Percentiles rank a stretch among this genome's conserved stretches.
phyloP scores from a whole-genome alignment of 2,888 invertebrate genomes.

The Euplexia lucipara region DNA sequence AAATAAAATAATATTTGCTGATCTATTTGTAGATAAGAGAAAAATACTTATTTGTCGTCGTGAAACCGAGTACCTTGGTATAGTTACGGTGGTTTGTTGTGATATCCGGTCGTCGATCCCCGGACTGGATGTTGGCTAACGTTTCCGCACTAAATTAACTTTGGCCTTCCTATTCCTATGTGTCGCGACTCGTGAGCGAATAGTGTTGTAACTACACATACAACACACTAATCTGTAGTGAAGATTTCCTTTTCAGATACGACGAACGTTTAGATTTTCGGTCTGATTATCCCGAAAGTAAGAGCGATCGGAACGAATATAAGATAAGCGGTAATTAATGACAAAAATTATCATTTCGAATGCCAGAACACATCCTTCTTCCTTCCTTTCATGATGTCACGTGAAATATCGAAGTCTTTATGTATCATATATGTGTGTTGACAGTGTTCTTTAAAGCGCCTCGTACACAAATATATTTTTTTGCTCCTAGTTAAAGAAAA shows the following conservation, averaged over 20 bases:
- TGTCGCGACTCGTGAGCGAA: conserved; percentile 52
- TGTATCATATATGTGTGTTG: conserved; percentile 7
- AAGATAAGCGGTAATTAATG: conserved; percentile 33
- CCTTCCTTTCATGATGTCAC: not conserved
- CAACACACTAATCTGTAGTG: conserved; percentile 25
- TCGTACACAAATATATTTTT: not conserved
- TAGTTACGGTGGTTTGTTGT: conserved; percentile 60
- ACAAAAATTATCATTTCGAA: conserved; percentile 19
- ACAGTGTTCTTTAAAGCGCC: not conserved
- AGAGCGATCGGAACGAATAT: conserved; percentile 42
- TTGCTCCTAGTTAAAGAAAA: not conserved
- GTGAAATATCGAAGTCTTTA: not conserved
- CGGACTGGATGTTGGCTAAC: conserved; percentile 71
- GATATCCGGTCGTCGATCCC: conserved; percentile 79
- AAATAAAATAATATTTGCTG: conserved; percentile 21
- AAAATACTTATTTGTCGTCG: conserved; percentile 26
- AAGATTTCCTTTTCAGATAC: conserved; percentile 39
- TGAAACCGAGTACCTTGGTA: conserved; percentile 4
- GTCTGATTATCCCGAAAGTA: conserved; percentile 28
- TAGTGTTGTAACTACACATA: conserved; percentile 35
- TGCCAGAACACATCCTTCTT: not conserved
- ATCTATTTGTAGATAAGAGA: conserved; percentile 37
- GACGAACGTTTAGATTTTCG: conserved; percentile 19
- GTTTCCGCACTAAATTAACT: conserved; percentile 79
- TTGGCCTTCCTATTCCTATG: conserved; percentile 76